Evolutionary conservation across 2,113 vertebrate genomes (phyloP).

Genomic region (Octodon degus): DNA sequence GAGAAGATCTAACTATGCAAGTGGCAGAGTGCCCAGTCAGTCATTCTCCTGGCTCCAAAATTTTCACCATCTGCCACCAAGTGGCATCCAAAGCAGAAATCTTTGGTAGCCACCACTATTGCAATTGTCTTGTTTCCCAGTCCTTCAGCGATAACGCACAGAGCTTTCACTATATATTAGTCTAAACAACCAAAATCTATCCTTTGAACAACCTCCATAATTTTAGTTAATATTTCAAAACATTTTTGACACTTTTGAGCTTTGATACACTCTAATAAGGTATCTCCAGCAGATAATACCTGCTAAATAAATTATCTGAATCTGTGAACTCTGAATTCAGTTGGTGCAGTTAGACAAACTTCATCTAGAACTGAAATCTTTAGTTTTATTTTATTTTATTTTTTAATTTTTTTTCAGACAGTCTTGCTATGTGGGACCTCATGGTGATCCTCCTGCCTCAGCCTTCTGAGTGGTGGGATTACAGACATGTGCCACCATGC

Average conservation of each 20-base stretch:
- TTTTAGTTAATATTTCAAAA: slow-evolving; percentile 5
- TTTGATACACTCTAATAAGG: background rate
- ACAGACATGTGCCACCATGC: background rate
- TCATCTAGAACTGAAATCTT: background rate
- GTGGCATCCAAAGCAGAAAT: background rate
- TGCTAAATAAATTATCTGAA: background rate
- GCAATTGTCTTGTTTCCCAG: background rate
- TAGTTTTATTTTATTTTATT: background rate
- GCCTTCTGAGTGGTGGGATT: background rate
- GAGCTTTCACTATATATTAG: background rate
- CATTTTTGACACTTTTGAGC: background rate
- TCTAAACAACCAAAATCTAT: background rate
- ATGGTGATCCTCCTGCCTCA: background rate
- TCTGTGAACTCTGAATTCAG: background rate
- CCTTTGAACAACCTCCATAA: background rate
- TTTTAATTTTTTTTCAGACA: background rate
- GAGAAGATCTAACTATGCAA: background rate
- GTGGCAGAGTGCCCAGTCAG: background rate
- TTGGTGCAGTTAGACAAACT: background rate
- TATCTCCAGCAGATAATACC: background rate
- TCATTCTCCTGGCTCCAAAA: background rate
- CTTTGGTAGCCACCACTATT: background rate
- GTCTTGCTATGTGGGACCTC: background rate
- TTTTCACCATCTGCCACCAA: slow-evolving; percentile 29
- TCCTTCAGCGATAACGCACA: background rate